A percentile compares a stretch with the other conserved stretches of the same genome.
Evolutionary conservation across 2,113 vertebrate species (phyloP).

Genomic region (Syngnathus scovelli): DNA sequence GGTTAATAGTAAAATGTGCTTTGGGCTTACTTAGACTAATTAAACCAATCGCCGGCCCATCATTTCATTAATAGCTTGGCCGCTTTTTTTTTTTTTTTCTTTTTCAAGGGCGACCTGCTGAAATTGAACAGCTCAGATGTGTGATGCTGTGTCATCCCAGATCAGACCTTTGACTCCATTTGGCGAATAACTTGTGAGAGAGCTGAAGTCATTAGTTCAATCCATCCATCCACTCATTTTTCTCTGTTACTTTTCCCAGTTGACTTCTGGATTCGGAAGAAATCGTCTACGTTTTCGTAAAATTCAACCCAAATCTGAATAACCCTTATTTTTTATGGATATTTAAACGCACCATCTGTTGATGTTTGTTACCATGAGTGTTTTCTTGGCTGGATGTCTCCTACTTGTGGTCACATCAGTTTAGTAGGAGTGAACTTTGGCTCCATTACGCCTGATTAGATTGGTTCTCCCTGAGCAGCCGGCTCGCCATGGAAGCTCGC

Average conservation of each 20-base stretch:
- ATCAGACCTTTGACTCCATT: not conserved
- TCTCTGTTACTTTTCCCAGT: not conserved
- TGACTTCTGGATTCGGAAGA: too few relatives aligned
- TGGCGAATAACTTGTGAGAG: not conserved
- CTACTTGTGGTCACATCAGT: constrained; percentile 40
- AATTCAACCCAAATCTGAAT: too few relatives aligned
- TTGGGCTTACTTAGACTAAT: constrained; percentile 2
- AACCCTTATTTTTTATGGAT: too few relatives aligned
- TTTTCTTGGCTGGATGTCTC: constrained; percentile 22
- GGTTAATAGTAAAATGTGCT: not conserved
- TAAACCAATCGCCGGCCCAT: not conserved
- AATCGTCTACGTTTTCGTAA: too few relatives aligned
- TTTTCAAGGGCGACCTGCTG: not conserved
- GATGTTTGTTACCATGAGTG: constrained; percentile 24
- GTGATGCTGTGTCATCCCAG: not conserved
- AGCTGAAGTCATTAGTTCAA: not conserved
- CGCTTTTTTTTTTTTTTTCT: not conserved
- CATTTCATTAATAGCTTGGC: not conserved
- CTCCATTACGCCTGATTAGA: constrained; percentile 68
- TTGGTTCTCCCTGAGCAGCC: constrained; percentile 39
- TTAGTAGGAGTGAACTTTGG: constrained; percentile 63
- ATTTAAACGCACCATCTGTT: not conserved
- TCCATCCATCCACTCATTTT: not conserved
- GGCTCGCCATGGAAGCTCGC: constrained; percentile 29
- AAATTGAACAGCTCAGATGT: constrained; percentile 3